A percentile compares a stretch with the other conserved stretches of the same genome.
phyloP scores from a whole-genome alignment of 2,888 invertebrate genomes.

The Epicampocera succincta region DNA sequence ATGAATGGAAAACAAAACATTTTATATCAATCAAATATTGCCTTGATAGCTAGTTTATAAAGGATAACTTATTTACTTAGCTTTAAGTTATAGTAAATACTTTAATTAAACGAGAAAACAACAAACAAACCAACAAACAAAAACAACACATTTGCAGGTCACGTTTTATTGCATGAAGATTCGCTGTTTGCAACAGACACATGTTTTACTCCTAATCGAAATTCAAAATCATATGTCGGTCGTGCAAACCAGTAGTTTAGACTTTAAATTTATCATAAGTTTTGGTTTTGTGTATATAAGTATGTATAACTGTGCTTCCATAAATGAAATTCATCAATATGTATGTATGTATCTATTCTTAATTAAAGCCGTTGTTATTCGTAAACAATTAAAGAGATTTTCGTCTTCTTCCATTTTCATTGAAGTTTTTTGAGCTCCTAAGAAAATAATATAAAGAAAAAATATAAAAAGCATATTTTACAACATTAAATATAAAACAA shows the following conservation, averaged over 20 bases:
- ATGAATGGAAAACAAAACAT: conserved; percentile 69
- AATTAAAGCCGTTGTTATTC: neutral
- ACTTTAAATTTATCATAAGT: conserved; percentile 9
- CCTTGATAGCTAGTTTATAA: conserved; percentile 76
- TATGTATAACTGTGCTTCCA: conserved; percentile 65
- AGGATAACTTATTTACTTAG: conserved; percentile 48
- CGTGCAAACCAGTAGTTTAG: neutral
- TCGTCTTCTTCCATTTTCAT: conserved; percentile 8
- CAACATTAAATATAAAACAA: too few relatives aligned
- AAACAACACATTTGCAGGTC: conserved; percentile 32
- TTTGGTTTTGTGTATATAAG: conserved; percentile 34
- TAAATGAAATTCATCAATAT: conserved; percentile 34
- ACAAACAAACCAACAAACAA: conserved; percentile 5
- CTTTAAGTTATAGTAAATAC: conserved; percentile 7
- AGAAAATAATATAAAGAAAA: neutral
- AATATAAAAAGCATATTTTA: neutral
- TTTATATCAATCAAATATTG: conserved; percentile 77
- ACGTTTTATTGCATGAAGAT: neutral
- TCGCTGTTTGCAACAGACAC: neutral
- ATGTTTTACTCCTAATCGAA: too few relatives aligned
- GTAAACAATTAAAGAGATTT: conserved; percentile 4
- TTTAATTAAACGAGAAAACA: conserved; percentile 6
- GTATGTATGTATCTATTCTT: too few relatives aligned
- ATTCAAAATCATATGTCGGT: too few relatives aligned
- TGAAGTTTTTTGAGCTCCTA: neutral